Base-by-base conservation (phyloP, 2,113 vertebrate species). In the Cololabis saira region DNA sequence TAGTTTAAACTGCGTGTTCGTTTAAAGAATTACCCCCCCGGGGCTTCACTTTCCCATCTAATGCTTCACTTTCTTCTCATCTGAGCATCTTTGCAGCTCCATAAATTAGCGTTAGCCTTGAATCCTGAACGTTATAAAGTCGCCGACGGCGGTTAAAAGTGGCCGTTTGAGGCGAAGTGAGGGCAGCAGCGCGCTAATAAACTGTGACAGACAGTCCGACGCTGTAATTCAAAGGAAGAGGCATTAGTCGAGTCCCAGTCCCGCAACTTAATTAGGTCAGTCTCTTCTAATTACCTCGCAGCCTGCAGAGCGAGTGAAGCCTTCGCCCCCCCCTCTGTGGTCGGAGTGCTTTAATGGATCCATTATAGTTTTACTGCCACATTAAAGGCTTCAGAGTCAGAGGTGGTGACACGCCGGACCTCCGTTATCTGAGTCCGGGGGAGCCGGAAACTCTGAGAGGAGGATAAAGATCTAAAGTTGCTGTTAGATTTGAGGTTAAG, bases 211-310 rank as follows among this genome's bases (percentile, higher is more conserved):
- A 63, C 61, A 48, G 73, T 76, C 59, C 10, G n/a, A 14, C 68
- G 45, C 53, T 42, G 24, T 64, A 30, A 71, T 74, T 73, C 72
- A 78, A 54, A 13, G 59, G 61, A 41, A 61, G 11, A 17, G 11
- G 10, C 27, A 17, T 51, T 51, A 51, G 49, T 51, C 49, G 24
- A 76, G 71, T 67, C 69, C 56, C 27, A 9, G 67, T 48, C 67
- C 67, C 76, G 43, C 18, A 13, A 41, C 37, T 72, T 80, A 86
- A 84, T 82, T 61, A 76, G 76, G 71, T 82, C 74, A 76, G 66
- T 81, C 79, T 75, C 55, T 74, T 71, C 76, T 88, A 84, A 86
- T 84, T 82, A 86, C 22, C 56, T 61, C 64, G 72, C 59, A 67
- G 61, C 66, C 50, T 53, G 30, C 30, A 67, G 56, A 76, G 64